Evolutionary conservation across 2,113 vertebrate species (phyloP).

Genomic region (Rhombomys opimus): DNA sequence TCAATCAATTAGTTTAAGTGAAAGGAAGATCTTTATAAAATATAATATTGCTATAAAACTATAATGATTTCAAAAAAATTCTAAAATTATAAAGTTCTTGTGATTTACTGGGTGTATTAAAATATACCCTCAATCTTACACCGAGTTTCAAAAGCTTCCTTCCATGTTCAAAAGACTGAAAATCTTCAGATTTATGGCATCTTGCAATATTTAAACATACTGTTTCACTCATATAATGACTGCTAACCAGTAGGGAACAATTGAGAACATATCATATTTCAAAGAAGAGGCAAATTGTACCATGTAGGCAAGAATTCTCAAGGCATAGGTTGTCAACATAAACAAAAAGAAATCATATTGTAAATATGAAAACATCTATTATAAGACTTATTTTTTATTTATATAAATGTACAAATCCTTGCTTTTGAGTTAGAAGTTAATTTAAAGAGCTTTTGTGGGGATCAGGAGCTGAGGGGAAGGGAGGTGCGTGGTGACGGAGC

Average conservation of each 20-base stretch:
- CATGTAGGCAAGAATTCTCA: background rate
- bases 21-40: slow-evolving; percentile 60
- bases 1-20: slow-evolving; percentile 73
- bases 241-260: slow-evolving; percentile 41
- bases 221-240: slow-evolving; percentile 49
- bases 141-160: slow-evolving; percentile 49
- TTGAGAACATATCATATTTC: slow-evolving; percentile 14
- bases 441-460: background rate
- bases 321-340: background rate
- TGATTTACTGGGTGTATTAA: slow-evolving; percentile 71
- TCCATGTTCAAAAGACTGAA: slow-evolving; percentile 65
- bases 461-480: no score
- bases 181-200: slow-evolving; percentile 57
- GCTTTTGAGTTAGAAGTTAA: background rate
- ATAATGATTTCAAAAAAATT: slow-evolving; percentile 69
- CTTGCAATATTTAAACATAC: slow-evolving; percentile 61
- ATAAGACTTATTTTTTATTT: background rate
- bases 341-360: background rate
- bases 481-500: no score
- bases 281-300: background rate
- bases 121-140: slow-evolving; percentile 46
- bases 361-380: background rate
- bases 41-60: slow-evolving; percentile 71
- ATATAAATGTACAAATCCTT: background rate
- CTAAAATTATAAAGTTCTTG: slow-evolving; percentile 69